phyloP scores from a whole-genome alignment of 1,140 invertebrate genomes.

The Cotesia typhae region DNA sequence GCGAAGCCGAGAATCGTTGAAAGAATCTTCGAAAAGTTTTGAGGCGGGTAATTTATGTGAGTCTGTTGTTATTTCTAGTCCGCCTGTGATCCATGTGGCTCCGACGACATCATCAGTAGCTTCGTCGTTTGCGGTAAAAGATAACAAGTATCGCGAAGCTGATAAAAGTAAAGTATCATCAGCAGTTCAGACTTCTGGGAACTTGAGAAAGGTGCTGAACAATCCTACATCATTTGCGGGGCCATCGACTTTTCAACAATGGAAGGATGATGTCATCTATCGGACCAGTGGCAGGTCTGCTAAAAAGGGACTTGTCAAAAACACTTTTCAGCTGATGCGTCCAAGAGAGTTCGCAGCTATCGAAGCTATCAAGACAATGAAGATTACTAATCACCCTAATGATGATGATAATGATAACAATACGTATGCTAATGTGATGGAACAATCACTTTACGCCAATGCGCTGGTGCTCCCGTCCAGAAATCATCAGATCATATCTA shows the following conservation, averaged over 20 bases:
- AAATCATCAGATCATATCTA: conserved; percentile 21
- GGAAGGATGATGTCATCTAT: conserved; percentile 49
- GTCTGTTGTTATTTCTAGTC: conserved; percentile 8
- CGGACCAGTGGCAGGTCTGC: conserved; percentile 47
- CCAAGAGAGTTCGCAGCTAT: conserved; percentile 65
- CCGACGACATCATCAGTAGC: neutral
- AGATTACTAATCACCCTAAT: conserved; percentile 7
- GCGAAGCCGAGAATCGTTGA: conserved; percentile 18
- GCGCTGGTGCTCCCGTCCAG: conserved; percentile 33
- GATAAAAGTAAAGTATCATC: conserved; percentile 64
- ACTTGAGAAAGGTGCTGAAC: conserved; percentile 56
- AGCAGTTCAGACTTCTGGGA: conserved; percentile 64
- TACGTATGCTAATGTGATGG: conserved; percentile 62
- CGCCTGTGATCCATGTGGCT: conserved; percentile 28
- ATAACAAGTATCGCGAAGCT: neutral
- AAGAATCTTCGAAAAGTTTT: neutral
- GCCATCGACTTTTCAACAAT: conserved; percentile 16
- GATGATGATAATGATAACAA: conserved; percentile 43
- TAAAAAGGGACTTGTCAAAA: conserved; percentile 43
- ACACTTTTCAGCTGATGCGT: conserved; percentile 64
- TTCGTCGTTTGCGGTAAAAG: neutral
- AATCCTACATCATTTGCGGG: conserved; percentile 28
- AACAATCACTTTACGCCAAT: conserved; percentile 52
- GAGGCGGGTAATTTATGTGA: neutral
- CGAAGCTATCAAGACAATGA: conserved; percentile 60